Evolutionary conservation across 1,140 invertebrate genomes (phyloP).

Genomic region (Sminthurides bifidus): DNA sequence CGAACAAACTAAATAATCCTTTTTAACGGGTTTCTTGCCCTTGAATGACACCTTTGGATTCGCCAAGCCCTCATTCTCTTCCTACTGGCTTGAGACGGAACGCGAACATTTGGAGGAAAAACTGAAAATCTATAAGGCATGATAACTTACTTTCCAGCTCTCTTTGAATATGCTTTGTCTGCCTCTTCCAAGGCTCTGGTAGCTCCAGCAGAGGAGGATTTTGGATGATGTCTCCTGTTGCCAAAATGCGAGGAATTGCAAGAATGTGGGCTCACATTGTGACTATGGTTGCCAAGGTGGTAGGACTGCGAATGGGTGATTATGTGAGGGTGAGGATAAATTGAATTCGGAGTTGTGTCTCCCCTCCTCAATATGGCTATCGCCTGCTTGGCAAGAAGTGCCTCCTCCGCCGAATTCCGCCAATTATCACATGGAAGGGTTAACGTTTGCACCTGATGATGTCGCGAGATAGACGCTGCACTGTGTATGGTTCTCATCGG

Average conservation of each 20-base stretch:
- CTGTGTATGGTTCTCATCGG: too few relatives aligned
- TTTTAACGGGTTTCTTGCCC: neutral
- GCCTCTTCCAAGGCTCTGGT: constrained; percentile 14
- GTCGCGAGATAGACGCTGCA: too few relatives aligned
- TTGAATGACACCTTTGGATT: neutral
- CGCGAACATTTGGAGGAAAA: too few relatives aligned
- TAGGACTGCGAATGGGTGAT: neutral
- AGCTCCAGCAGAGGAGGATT: too few relatives aligned
- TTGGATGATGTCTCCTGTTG: constrained; percentile 19
- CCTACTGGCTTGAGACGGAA: neutral
- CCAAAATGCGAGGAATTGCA: constrained; percentile 18
- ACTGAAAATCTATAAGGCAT: neutral
- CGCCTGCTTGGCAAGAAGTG: too few relatives aligned
- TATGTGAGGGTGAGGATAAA: constrained; percentile 1
- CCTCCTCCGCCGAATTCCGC: too few relatives aligned
- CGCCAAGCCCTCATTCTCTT: neutral
- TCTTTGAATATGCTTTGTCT: constrained; percentile 4
- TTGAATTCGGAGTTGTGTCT: neutral
- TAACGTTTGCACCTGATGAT: too few relatives aligned
- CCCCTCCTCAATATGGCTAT: neutral
- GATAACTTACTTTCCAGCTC: constrained; percentile 25
- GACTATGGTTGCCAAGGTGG: neutral
- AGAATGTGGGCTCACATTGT: constrained; percentile 1
- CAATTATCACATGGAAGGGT: too few relatives aligned
- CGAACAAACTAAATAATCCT: neutral